Evolutionary conservation across 2,888 invertebrate genomes (phyloP).

Genomic region (Ommatoiulus sabulosus): DNA sequence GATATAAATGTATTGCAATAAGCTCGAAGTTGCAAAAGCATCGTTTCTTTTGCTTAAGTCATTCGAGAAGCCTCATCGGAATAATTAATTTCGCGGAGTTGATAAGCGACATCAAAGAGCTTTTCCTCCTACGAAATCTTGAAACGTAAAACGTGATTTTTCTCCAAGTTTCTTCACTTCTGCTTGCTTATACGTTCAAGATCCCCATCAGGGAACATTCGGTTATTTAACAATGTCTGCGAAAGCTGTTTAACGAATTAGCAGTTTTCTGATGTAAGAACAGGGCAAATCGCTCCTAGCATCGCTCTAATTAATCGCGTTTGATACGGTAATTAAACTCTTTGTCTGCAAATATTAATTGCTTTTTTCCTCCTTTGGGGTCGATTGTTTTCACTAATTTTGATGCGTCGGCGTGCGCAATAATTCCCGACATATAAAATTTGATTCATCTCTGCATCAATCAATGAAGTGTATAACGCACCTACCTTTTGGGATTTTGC

Average conservation of each 20-base stretch:
- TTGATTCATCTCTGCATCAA: background rate
- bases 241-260: background rate
- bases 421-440: slow-evolving; percentile 7
- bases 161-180: background rate
- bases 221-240: background rate
- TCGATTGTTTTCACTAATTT: slow-evolving; percentile 16
- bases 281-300: slow-evolving; percentile 15
- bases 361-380: background rate
- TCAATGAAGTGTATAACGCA: background rate
- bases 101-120: too few relatives aligned
- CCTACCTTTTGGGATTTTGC: background rate
- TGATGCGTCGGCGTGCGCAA: slow-evolving; percentile 7
- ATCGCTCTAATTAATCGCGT: slow-evolving; percentile 30
- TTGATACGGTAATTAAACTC: background rate
- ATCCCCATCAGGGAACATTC: background rate
- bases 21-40: too few relatives aligned
- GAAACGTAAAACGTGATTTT: background rate
- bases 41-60: too few relatives aligned
- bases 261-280: background rate
- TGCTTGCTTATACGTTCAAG: background rate
- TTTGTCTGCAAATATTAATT: slow-evolving; percentile 2
- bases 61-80: background rate
- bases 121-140: too few relatives aligned
- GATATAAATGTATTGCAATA: too few relatives aligned
- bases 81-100: background rate